A percentile compares a stretch with the other conserved stretches of the same genome.
Conservation (phyloP, 2,113 vertebrate species). For the Poecilia latipinna region DNA sequence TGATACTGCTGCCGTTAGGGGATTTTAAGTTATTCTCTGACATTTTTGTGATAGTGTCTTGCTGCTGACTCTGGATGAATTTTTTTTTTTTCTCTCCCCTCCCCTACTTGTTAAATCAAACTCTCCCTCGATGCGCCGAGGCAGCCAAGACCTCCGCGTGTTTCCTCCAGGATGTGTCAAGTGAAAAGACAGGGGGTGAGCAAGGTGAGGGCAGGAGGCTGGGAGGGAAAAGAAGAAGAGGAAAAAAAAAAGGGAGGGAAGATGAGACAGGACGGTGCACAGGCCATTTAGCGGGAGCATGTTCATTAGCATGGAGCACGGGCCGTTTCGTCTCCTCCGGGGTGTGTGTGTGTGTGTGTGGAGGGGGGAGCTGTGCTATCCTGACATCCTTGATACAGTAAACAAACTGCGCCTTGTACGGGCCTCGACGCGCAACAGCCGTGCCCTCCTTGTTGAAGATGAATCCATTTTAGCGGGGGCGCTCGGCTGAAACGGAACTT, state of each 20-base stretch:
- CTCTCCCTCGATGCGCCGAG: conserved; percentile 49
- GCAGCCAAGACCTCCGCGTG: conserved; percentile 58
- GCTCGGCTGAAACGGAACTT: conserved; percentile 52
- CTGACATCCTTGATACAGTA: conserved; percentile 63
- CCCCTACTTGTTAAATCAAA: conserved; percentile 58
- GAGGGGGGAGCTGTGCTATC: conserved; percentile 30
- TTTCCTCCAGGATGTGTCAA: conserved; percentile 75
- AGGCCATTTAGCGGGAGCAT: conserved; percentile 68
- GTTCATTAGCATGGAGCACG: conserved; percentile 78
- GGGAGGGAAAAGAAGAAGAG: conserved; percentile 11
- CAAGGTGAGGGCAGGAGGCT: conserved; percentile 58
- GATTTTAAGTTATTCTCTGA: conserved; percentile 52
- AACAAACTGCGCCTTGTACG: conserved; percentile 59
- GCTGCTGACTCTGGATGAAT: conserved; percentile 40
- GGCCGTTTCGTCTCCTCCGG: conserved; percentile 42
- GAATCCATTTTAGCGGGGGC: conserved; percentile 44
- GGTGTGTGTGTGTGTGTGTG: not conserved
- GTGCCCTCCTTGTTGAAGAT: conserved; percentile 20
- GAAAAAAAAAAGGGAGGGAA: conserved; percentile 12
- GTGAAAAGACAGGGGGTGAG: conserved; percentile 57
- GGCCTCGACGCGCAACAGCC: conserved; percentile 16
- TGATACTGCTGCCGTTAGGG: conserved; percentile 56
- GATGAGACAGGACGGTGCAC: conserved; percentile 39
- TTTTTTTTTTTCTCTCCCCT: conserved; percentile 25
- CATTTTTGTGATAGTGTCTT: conserved; percentile 53